Conservation (phyloP, 2,797 vertebrate species). For the Acanthis flammea region DNA sequence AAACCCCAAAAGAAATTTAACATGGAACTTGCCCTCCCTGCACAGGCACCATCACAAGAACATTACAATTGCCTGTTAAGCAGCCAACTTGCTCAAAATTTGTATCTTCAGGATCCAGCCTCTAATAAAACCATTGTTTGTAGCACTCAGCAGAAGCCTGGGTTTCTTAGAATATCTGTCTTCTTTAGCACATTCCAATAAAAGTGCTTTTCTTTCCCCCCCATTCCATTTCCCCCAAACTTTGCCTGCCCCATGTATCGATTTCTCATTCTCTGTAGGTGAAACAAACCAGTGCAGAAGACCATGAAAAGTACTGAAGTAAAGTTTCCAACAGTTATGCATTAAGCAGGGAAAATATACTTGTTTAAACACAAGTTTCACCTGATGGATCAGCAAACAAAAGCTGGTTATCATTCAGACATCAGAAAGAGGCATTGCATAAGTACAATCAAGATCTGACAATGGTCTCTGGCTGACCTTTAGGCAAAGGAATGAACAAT, state of each 20-base stretch:
- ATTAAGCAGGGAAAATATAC: background rate
- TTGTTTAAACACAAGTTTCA: background rate
- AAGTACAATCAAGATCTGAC: background rate
- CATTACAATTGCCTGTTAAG: background rate
- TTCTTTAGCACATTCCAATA: background rate
- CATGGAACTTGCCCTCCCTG: fast-evolving
- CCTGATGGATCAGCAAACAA: constrained; percentile 26
- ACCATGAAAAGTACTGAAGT: background rate
- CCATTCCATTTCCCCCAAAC: fast-evolving
- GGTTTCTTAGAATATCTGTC: background rate
- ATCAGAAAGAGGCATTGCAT: background rate
- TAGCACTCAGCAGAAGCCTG: background rate
- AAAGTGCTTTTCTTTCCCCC: background rate
- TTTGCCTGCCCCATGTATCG: fast-evolving
- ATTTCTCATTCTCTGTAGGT: background rate
- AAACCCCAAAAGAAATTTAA: background rate
- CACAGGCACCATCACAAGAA: background rate
- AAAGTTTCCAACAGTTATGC: background rate
- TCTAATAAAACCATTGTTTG: background rate
- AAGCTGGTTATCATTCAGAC: background rate
- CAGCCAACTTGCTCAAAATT: background rate
- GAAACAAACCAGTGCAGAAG: background rate
- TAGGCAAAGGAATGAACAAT: background rate
- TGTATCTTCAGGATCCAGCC: background rate
- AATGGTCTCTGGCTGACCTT: background rate